These are phyloP conservation scores for Platycheirus albimanus DNA, from an alignment of 2,888 invertebrate genomes.

Conservation along the genomic window DNA sequence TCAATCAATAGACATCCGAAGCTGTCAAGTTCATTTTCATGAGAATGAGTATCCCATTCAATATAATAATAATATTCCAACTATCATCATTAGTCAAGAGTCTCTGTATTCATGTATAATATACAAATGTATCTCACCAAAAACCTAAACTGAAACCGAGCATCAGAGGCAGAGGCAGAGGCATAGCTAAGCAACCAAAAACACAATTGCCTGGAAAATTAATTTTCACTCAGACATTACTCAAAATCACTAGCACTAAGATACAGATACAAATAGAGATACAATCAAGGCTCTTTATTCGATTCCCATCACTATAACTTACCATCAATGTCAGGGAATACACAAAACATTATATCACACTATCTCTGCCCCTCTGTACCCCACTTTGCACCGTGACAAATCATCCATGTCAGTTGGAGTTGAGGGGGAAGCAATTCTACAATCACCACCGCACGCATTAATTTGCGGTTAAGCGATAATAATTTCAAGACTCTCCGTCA, in stretches of 20 bases:
- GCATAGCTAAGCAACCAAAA: too few relatives aligned
- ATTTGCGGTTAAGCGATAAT: constrained; percentile 51
- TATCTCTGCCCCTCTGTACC: constrained; percentile 21
- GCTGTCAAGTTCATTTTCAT: constrained; percentile 1
- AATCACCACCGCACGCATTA: constrained; percentile 56
- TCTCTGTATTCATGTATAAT: too few relatives aligned
- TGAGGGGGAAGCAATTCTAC: constrained; percentile 21
- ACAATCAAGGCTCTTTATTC: constrained; percentile 23
- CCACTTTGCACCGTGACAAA: constrained; percentile 34
- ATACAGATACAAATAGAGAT: background rate
- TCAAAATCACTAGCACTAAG: constrained; percentile 13
- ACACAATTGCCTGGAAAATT: constrained; percentile 11
- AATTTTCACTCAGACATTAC: constrained; percentile 39
- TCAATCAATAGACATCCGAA: constrained; percentile 16
- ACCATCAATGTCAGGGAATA: constrained; percentile 61
- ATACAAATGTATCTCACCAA: background rate
- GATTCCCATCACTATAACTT: constrained; percentile 33
- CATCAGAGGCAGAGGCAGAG: too few relatives aligned
- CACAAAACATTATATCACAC: constrained; percentile 4
- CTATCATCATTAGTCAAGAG: constrained; percentile 2
- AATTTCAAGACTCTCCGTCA: constrained; percentile 43
- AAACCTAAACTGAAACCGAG: too few relatives aligned
- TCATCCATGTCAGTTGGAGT: constrained; percentile 52
- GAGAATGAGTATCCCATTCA: background rate
- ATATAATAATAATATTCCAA: background rate